phyloP scores from a whole-genome alignment of 2,113 vertebrate species.

The Cynoglossus semilaevis region DNA sequence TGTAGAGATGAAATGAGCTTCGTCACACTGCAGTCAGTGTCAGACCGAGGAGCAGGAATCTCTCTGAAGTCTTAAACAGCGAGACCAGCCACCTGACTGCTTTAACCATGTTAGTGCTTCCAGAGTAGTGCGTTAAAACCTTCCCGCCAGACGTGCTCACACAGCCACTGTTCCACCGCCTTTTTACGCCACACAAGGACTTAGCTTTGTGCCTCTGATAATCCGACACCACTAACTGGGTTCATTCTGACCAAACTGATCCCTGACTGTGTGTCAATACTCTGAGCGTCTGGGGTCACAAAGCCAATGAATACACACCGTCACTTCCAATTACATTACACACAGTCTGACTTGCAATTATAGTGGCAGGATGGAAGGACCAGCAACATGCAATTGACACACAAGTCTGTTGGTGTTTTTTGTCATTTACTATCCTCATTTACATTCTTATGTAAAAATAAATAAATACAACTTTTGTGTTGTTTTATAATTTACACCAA shows the following conservation, averaged over 20 bases:
- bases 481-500: too few species aligned
- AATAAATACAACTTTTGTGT: too few species aligned
- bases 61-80: slow-evolving; percentile 14
- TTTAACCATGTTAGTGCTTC: slow-evolving; percentile 33
- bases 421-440: too few species aligned
- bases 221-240: slow-evolving; percentile 54
- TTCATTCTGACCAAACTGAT: slow-evolving; percentile 41
- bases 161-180: slow-evolving; percentile 22
- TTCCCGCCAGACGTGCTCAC: slow-evolving; percentile 12
- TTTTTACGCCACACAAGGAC: slow-evolving; percentile 8
- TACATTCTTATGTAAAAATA: too few species aligned
- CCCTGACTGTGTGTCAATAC: slow-evolving; percentile 35
- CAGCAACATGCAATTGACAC: too few species aligned
- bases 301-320: slow-evolving; percentile 20
- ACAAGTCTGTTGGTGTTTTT: too few species aligned
- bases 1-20: slow-evolving; percentile 1
- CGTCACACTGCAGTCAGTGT: slow-evolving; percentile 1
- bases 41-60: background rate
- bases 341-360: background rate
- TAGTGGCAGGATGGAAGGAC: background rate
- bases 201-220: slow-evolving; percentile 25
- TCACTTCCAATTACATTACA: slow-evolving; percentile 7
- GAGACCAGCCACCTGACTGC: slow-evolving; percentile 31
- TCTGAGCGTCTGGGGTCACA: slow-evolving; percentile 34
- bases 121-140: slow-evolving; percentile 36